Evolutionary conservation across 64 coral and sea anemone species (phyloP).

Genomic region (Montipora efflorescens): DNA sequence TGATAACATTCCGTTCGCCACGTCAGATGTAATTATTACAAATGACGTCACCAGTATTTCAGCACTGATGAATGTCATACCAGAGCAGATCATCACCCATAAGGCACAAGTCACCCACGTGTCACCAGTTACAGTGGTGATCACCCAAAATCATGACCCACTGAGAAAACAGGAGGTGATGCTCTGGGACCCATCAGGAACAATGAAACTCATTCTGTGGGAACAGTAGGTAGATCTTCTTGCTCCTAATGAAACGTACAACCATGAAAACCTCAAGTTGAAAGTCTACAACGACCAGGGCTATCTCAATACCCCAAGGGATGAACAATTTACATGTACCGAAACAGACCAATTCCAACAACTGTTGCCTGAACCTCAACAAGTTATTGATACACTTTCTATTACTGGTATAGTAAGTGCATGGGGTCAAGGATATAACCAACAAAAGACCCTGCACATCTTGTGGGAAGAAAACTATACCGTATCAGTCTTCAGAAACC

Average conservation of each 20-base stretch:
- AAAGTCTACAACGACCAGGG: conserved; percentile 45
- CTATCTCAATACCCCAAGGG: conserved; percentile 53
- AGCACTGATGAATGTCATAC: conserved; percentile 32
- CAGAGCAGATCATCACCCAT: neutral
- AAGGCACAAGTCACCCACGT: conserved; percentile 6
- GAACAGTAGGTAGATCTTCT: conserved; percentile 36
- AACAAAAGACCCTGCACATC: conserved; percentile 54
- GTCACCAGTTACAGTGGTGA: no score
- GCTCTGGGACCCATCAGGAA: conserved; percentile 24
- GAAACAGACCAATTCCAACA: conserved; percentile 35
- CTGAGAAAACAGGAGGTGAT: conserved; percentile 24
- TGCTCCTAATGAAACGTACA: conserved; percentile 46
- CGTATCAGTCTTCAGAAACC: neutral
- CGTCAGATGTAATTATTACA: conserved; percentile 17
- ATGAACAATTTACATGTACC: conserved; percentile 17
- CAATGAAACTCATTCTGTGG: conserved; percentile 13
- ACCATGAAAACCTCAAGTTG: conserved; percentile 57
- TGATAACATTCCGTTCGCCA: conserved; percentile 23
- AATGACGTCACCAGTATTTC: conserved; percentile 28
- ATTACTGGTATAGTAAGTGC: conserved; percentile 49
- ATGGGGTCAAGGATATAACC: conserved; percentile 43
- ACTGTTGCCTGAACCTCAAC: conserved; percentile 33
- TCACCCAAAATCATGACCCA: conserved; percentile 5
- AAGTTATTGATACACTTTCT: conserved; percentile 62
- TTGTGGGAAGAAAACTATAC: conserved; percentile 47